Evolutionary conservation across 2,888 invertebrate genomes (phyloP).

Genomic region (Melipona bicolor): DNA sequence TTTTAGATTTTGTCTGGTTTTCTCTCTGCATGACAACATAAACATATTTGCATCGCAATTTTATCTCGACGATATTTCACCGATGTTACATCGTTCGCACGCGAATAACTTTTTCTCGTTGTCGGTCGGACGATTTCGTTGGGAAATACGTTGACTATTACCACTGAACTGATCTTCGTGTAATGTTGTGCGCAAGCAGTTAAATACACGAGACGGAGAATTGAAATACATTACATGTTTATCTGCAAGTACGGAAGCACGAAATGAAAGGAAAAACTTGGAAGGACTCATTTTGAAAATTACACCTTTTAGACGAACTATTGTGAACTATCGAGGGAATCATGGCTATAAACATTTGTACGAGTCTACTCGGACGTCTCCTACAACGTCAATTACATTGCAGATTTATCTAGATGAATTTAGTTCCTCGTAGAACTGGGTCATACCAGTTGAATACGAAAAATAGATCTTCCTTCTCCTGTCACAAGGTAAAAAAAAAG

Average conservation of each 20-base stretch:
- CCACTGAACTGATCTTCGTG: constrained; percentile 6
- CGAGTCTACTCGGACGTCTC: neutral
- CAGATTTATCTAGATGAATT: neutral
- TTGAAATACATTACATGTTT: neutral
- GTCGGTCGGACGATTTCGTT: neutral
- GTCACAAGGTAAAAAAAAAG: neutral
- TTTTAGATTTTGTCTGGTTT: neutral
- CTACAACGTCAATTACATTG: too few species aligned
- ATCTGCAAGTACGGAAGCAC: neutral
- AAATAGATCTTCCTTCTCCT: neutral
- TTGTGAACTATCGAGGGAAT: neutral
- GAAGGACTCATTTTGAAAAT: neutral
- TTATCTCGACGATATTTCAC: constrained; percentile 10
- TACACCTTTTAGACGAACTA: neutral
- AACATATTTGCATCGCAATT: constrained; percentile 28
- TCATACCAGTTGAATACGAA: neutral
- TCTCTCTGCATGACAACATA: neutral
- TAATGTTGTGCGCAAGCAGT: neutral
- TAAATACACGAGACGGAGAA: neutral
- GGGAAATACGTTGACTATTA: constrained; percentile 28
- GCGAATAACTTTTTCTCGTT: constrained; percentile 3
- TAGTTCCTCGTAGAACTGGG: neutral
- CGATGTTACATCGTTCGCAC: constrained; percentile 2
- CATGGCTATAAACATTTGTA: neutral
- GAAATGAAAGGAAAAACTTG: neutral